Evolutionary conservation across 2,113 vertebrate genomes (phyloP).

Genomic region (Albula goreensis): DNA sequence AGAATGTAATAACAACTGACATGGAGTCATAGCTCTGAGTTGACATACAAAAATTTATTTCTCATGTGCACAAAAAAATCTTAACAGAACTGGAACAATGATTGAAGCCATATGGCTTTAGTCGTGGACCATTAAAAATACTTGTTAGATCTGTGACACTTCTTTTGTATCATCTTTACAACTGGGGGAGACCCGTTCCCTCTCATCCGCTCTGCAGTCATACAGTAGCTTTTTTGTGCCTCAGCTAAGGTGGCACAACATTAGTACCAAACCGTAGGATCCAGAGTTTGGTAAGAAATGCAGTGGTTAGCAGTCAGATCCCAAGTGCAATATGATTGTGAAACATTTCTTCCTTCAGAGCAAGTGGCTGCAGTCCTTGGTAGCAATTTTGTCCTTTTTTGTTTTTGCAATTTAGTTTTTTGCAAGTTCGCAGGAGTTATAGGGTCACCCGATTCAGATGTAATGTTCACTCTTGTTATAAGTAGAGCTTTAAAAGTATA

Average conservation of each 20-base stretch:
- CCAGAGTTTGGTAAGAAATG: slow-evolving; percentile 37
- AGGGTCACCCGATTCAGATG: slow-evolving; percentile 37
- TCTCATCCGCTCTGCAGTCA: slow-evolving; percentile 26
- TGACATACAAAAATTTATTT: slow-evolving; percentile 73
- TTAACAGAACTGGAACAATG: slow-evolving; percentile 66
- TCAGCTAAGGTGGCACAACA: slow-evolving; percentile 38
- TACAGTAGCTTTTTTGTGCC: slow-evolving; percentile 24
- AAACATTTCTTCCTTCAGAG: slow-evolving; percentile 32
- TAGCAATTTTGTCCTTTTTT: slow-evolving; percentile 17
- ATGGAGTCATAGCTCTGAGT: slow-evolving; percentile 52
- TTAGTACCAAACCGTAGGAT: slow-evolving; percentile 32
- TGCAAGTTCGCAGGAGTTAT: slow-evolving; percentile 29
- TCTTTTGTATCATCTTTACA: slow-evolving; percentile 48
- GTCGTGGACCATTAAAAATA: slow-evolving; percentile 44
- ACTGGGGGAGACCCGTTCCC: slow-evolving; percentile 36
- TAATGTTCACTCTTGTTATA: slow-evolving; percentile 33
- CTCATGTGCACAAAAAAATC: slow-evolving; percentile 68
- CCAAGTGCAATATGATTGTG: slow-evolving; percentile 36
- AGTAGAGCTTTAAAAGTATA: slow-evolving; percentile 20
- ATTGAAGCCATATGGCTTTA: slow-evolving; percentile 67
- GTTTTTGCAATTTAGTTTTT: slow-evolving; percentile 9
- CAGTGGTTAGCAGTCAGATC: slow-evolving; percentile 33
- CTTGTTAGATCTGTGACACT: slow-evolving; percentile 44
- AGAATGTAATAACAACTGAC: slow-evolving; percentile 25
- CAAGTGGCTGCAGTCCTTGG: slow-evolving; percentile 30